Percentiles rank a stretch among this genome's conserved stretches.
phyloP scores from a whole-genome alignment of 1,140 invertebrate species.

The Micrasema minimum region DNA sequence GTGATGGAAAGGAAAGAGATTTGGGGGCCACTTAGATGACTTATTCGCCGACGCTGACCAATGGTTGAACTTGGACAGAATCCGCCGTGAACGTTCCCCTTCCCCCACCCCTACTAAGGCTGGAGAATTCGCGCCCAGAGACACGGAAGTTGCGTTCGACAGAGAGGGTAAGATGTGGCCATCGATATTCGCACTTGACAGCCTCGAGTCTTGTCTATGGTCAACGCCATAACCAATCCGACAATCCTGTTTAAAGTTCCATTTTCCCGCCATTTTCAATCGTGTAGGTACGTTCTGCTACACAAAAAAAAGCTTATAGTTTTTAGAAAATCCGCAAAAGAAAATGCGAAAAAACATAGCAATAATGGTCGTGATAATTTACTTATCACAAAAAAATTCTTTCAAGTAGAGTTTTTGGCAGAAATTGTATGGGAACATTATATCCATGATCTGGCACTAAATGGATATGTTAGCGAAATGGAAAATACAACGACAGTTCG shows the following conservation, averaged over 20 bases:
- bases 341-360: background rate
- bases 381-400: no score
- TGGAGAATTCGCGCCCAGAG: conserved; percentile 72
- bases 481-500: background rate
- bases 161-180: conserved; percentile 71
- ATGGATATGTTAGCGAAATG: conserved; percentile 20
- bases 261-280: background rate
- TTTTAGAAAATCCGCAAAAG: conserved; percentile 1
- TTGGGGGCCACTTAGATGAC: conserved; percentile 43
- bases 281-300: background rate
- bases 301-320: background rate
- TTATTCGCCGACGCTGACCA: conserved; percentile 66
- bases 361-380: no score
- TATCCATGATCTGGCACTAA: conserved; percentile 16
- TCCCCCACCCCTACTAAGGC: conserved; percentile 75
- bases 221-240: conserved; percentile 9
- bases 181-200: conserved; percentile 21
- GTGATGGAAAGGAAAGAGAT: conserved; percentile 48
- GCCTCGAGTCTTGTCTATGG: conserved; percentile 9
- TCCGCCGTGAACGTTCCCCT: conserved; percentile 67
- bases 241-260: conserved; percentile 3
- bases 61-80: conserved; percentile 64
- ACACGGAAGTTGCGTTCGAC: conserved; percentile 75
- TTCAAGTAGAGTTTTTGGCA: no score
- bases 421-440: no score